These are phyloP conservation scores for Spilogale gracilis DNA, from an alignment of 2,113 vertebrate species.

Conservation along the genomic window DNA sequence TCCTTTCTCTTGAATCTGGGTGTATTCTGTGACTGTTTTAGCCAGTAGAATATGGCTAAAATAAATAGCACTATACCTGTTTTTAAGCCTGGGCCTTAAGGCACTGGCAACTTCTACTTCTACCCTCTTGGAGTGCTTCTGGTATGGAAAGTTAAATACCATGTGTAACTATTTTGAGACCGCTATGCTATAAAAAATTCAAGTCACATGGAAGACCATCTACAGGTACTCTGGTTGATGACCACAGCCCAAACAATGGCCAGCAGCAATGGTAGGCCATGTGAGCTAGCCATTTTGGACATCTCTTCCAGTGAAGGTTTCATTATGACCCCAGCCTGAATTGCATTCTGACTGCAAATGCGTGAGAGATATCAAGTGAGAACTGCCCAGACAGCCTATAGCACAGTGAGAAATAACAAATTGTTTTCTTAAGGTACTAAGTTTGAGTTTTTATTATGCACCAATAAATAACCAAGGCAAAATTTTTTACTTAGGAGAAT, in stretches of 20 bases:
- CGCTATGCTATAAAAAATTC: neutral
- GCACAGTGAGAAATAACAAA: neutral
- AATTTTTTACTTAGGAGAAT: neutral
- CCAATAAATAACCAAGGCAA: neutral
- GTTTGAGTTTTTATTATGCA: neutral
- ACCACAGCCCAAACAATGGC: neutral
- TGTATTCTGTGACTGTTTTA: neutral
- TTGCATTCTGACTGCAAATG: neutral
- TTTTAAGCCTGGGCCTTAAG: neutral
- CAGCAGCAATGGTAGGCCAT: neutral
- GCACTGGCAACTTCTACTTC: neutral
- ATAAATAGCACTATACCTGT: neutral
- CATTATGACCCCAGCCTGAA: neutral
- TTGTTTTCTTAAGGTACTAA: neutral
- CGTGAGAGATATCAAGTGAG: neutral
- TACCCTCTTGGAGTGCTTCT: neutral
- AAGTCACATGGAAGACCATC: neutral
- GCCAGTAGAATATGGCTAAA: neutral
- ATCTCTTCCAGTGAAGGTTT: neutral
- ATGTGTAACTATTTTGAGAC: neutral
- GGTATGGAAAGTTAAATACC: neutral
- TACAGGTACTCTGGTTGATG: neutral
- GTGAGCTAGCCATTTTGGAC: neutral
- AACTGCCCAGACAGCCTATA: neutral
- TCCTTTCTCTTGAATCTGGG: neutral